Evolutionary conservation across 2,888 invertebrate species (phyloP).

Genomic region (Tetrapedia diversipes): DNA sequence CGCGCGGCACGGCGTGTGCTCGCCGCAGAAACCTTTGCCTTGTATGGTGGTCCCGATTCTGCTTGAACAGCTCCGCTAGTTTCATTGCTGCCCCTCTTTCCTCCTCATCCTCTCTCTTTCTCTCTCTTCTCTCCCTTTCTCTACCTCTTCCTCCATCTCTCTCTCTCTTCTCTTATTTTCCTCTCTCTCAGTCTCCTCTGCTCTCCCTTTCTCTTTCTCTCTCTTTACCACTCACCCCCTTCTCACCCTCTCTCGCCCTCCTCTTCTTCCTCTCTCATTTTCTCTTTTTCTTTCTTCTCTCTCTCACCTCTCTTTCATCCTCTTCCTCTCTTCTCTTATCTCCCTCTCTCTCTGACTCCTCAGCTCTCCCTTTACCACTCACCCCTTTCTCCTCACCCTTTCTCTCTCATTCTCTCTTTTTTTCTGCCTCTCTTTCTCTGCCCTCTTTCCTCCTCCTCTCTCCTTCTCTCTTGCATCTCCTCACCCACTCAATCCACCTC

Average conservation of each 20-base stretch:
- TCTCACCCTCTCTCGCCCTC: neutral
- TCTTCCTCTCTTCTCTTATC: slow-evolving; percentile 13
- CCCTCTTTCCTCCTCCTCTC: too few species aligned
- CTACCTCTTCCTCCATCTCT: too few species aligned
- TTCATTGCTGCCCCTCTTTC: neutral
- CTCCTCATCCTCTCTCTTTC: too few species aligned
- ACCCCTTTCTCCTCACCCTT: too few species aligned
- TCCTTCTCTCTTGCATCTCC: too few species aligned
- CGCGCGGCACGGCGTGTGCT: slow-evolving; percentile 42
- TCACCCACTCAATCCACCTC: too few species aligned
- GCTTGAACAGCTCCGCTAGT: slow-evolving; percentile 21
- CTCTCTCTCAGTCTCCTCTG: slow-evolving; percentile 1
- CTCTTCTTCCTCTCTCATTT: too few species aligned
- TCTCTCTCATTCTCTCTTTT: slow-evolving; percentile 8
- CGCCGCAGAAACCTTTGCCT: slow-evolving; percentile 27
- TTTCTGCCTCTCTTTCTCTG: neutral
- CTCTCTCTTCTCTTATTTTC: neutral
- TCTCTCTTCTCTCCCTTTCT: too few species aligned
- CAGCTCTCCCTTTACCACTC: too few species aligned
- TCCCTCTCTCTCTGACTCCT: neutral
- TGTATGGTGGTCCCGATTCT: slow-evolving; percentile 39
- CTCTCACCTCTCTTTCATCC: neutral
- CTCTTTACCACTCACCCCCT: too few species aligned
- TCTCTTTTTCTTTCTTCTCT: too few species aligned
- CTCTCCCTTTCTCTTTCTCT: neutral